Evolutionary conservation across 1,140 invertebrate genomes (phyloP).

Genomic region (Drosophila ambigua): DNA sequence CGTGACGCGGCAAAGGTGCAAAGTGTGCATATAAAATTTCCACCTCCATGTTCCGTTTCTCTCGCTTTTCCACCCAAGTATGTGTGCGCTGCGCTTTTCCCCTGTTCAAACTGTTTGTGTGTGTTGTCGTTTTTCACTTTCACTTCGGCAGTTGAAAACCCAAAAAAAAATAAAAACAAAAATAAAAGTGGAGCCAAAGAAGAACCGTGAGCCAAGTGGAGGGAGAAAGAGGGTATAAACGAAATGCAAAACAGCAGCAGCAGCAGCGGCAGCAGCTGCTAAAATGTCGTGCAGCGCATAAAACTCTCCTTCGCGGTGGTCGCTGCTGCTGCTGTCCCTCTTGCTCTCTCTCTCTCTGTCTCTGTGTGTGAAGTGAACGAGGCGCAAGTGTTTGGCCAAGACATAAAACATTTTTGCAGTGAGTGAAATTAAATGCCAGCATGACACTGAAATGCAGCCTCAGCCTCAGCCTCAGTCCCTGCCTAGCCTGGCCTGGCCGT

Average conservation of each 20-base stretch:
- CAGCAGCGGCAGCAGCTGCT: constrained; percentile 48
- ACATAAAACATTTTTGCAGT: constrained; percentile 80
- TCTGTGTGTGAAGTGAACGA: neutral
- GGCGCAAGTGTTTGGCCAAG: constrained; percentile 74
- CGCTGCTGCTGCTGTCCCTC: no score
- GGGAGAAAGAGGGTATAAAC: constrained; percentile 13
- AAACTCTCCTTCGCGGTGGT: constrained; percentile 43
- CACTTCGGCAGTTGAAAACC: constrained; percentile 56
- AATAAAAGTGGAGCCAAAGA: neutral
- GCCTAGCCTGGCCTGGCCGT: no score
- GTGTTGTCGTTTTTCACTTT: constrained; percentile 62
- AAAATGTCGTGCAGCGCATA: constrained; percentile 73
- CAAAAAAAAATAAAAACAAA: constrained; percentile 17
- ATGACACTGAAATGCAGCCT: constrained; percentile 75
- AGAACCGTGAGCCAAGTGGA: constrained; percentile 3
- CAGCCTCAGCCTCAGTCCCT: constrained; percentile 23
- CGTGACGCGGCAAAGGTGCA: constrained; percentile 55
- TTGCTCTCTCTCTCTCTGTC: constrained; percentile 3
- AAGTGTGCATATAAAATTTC: constrained; percentile 78
- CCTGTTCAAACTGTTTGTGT: neutral
- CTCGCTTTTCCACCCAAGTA: no score
- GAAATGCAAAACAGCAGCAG: constrained; percentile 63
- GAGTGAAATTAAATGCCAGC: constrained; percentile 82
- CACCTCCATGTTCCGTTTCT: constrained; percentile 47
- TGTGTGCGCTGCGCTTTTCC: no score